Evolutionary conservation across 2,888 invertebrate genomes (phyloP).

Genomic region (Melinaea marsaeus): DNA sequence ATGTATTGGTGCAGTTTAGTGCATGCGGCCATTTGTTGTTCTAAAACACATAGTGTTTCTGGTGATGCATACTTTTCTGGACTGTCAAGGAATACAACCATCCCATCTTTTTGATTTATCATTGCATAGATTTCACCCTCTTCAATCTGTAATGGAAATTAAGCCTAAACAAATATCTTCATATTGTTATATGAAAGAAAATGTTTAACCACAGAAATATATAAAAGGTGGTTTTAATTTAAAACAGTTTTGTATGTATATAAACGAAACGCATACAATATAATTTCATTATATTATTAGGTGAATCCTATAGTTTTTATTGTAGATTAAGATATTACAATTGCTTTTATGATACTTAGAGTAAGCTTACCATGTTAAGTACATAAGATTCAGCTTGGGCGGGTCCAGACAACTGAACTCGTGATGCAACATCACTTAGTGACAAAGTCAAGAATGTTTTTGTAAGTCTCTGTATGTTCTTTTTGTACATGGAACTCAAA

Average conservation of each 20-base stretch:
- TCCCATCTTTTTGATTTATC: constrained; percentile 98
- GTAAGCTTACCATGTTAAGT: constrained; percentile 89
- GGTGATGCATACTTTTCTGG: constrained; percentile 97
- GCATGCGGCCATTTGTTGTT: constrained; percentile 90
- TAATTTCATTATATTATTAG: too few species aligned
- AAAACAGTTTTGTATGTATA: too few species aligned
- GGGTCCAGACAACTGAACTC: constrained; percentile 91
- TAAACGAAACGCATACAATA: too few species aligned
- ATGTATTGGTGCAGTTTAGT: constrained; percentile 93
- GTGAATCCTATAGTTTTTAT: too few species aligned
- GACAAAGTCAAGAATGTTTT: constrained; percentile 96
- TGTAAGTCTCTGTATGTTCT: constrained; percentile 96
- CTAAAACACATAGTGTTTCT: constrained; percentile 89
- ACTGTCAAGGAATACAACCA: constrained; percentile 97
- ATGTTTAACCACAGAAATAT: not conserved
- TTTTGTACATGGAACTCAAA: constrained; percentile 92
- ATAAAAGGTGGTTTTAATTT: too few species aligned
- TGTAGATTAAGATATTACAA: too few species aligned
- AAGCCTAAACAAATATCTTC: not conserved
- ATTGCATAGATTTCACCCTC: constrained; percentile 97
- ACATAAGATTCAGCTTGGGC: constrained; percentile 95
- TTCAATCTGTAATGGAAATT: constrained; percentile 84
- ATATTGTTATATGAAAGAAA: not conserved
- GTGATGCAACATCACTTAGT: constrained; percentile 90
- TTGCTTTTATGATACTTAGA: not conserved